Evolutionary conservation across 2,888 invertebrate genomes (phyloP).

Genomic region (Drepanosiphum platanoidis): DNA sequence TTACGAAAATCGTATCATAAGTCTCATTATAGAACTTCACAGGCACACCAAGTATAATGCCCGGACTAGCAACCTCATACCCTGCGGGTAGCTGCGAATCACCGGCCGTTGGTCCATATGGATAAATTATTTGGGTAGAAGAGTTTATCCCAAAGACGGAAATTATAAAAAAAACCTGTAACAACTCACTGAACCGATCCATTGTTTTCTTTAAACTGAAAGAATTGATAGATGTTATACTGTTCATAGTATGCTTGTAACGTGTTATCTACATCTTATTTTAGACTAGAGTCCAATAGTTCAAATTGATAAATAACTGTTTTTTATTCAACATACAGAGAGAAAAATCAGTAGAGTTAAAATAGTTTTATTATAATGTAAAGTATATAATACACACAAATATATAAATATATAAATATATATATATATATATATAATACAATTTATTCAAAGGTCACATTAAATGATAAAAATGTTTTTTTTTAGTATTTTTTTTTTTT

Average conservation of each 20-base stretch:
- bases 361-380: constrained; percentile 44
- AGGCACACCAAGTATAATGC: constrained; percentile 76
- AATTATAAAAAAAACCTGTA: constrained; percentile 40
- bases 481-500: constrained; percentile 5
- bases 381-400: neutral
- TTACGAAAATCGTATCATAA: constrained; percentile 84
- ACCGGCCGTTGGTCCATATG: constrained; percentile 70
- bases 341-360: constrained; percentile 37
- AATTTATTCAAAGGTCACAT: constrained; percentile 48
- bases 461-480: constrained; percentile 41
- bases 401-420: constrained; percentile 1
- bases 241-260: neutral
- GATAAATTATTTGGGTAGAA: constrained; percentile 70
- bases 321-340: constrained; percentile 28
- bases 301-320: constrained; percentile 39
- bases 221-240: constrained; percentile 20
- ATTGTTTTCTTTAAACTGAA: constrained; percentile 37
- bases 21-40: constrained; percentile 81
- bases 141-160: constrained; percentile 16
- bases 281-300: constrained; percentile 30
- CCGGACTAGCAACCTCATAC: constrained; percentile 75
- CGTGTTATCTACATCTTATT: constrained; percentile 40
- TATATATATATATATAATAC: constrained; percentile 4
- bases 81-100: constrained; percentile 69
- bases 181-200: constrained; percentile 45